Evolutionary conservation across 2,113 vertebrate genomes (phyloP).

Genomic region (Elaphurus davidianus): DNA sequence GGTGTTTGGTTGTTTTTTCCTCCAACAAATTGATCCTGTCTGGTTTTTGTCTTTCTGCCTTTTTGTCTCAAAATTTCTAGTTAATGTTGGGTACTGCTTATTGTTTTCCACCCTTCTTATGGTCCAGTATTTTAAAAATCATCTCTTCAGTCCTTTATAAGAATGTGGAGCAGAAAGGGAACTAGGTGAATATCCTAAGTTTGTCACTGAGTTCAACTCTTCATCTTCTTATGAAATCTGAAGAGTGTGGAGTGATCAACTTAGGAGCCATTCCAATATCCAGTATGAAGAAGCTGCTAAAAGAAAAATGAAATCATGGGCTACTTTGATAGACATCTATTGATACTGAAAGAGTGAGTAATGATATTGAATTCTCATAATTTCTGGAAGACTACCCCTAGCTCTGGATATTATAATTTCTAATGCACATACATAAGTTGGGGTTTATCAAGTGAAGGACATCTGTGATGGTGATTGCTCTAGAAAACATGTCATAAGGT

Average conservation of each 20-base stretch:
- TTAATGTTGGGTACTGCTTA: not conserved
- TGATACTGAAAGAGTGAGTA: not conserved
- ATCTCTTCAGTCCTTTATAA: not conserved
- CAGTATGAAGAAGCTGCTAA: not conserved
- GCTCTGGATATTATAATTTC: not conserved
- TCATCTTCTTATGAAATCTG: not conserved
- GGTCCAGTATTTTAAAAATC: not conserved
- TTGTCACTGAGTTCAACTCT: not conserved
- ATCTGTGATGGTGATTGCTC: not conserved
- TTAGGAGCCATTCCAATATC: not conserved
- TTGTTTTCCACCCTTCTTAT: not conserved
- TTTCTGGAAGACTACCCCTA: not conserved
- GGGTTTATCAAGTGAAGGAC: not conserved
- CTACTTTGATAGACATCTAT: not conserved
- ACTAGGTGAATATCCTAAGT: not conserved
- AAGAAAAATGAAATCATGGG: not conserved
- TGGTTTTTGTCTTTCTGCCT: not conserved
- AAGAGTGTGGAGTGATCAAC: too few relatives aligned
- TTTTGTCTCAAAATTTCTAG: not conserved
- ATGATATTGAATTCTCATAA: not conserved
- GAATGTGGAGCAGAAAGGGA: not conserved
- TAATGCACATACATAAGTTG: not conserved
- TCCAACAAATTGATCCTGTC: not conserved
- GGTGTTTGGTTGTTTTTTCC: not conserved
- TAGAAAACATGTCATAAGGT: not conserved